phyloP scores from a whole-genome alignment of 2,113 vertebrate genomes.

The Pristiophorus japonicus region DNA sequence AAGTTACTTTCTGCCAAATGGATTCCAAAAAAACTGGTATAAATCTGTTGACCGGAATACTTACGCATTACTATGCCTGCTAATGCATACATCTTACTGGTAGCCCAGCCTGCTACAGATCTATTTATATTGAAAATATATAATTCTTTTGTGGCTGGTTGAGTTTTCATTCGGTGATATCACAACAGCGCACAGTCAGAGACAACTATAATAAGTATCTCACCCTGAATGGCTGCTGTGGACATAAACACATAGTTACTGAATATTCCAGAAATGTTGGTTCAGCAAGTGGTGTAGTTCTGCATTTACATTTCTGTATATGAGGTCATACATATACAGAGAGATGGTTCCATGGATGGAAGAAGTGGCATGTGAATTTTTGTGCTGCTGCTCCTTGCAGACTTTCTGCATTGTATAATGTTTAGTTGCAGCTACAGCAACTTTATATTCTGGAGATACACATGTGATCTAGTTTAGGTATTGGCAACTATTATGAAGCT shows the following conservation, averaged over 20 bases:
- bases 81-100: not conserved
- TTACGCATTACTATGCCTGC: not conserved
- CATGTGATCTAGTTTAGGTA: not conserved
- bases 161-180: not conserved
- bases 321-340: not conserved
- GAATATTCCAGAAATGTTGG: not conserved
- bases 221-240: no score
- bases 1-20: not conserved
- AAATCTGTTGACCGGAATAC: not conserved
- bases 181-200: not conserved
- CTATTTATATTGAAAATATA: not conserved
- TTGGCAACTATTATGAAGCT: not conserved
- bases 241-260: not conserved
- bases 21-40: not conserved
- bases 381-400: not conserved
- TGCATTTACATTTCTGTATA: constrained; percentile 6
- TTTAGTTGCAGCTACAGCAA: not conserved
- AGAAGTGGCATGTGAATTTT: not conserved
- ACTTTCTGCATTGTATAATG: not conserved
- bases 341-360: not conserved
- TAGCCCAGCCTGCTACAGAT: not conserved
- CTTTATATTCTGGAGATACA: not conserved
- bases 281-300: not conserved
- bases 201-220: not conserved
- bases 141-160: not conserved